A percentile compares a stretch with the other conserved stretches of the same genome.
These are phyloP conservation scores for Henricia sp. DNA, from an alignment of 53 echinoderm and acorn worm genomes.

Conservation along the genomic window DNA sequence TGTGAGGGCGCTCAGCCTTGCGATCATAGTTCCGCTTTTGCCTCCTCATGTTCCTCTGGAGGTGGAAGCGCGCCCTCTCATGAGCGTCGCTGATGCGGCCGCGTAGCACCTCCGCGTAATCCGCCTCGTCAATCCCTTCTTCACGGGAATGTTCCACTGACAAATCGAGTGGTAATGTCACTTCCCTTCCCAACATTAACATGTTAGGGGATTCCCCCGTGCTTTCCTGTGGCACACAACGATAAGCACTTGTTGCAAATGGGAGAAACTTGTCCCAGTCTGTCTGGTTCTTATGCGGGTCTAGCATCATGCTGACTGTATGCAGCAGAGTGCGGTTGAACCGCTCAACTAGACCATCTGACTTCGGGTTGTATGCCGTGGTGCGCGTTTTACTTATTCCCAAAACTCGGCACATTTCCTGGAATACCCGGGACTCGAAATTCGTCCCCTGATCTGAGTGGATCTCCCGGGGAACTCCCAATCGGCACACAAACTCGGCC, in stretches of 20 bases:
- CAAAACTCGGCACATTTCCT: no score
- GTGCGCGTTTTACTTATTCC: neutral
- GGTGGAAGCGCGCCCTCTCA: neutral
- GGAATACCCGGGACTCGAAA: neutral
- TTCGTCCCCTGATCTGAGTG: neutral
- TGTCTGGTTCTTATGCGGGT: neutral
- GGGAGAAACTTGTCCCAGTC: neutral
- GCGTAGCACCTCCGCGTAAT: neutral
- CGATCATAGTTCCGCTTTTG: no score
- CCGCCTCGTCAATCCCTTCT: neutral
- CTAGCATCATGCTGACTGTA: neutral
- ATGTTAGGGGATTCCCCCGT: neutral
- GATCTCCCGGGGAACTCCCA: neutral
- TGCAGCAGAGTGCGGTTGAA: no score
- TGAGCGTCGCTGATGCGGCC: neutral
- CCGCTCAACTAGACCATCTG: no score
- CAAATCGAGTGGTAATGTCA: slow-evolving; percentile 2
- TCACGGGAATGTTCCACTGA: neutral
- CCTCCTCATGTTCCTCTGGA: no score
- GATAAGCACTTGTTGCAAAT: neutral
- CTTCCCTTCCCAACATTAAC: no score
- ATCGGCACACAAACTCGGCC: neutral
- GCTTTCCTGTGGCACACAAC: neutral
- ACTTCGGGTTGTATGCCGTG: neutral
- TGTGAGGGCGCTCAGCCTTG: no score